Evolutionary conservation across 2,113 vertebrate genomes (phyloP), one percentile per base, ranked within the genome.

Genomic region (Zapus hudsonius): DNA sequence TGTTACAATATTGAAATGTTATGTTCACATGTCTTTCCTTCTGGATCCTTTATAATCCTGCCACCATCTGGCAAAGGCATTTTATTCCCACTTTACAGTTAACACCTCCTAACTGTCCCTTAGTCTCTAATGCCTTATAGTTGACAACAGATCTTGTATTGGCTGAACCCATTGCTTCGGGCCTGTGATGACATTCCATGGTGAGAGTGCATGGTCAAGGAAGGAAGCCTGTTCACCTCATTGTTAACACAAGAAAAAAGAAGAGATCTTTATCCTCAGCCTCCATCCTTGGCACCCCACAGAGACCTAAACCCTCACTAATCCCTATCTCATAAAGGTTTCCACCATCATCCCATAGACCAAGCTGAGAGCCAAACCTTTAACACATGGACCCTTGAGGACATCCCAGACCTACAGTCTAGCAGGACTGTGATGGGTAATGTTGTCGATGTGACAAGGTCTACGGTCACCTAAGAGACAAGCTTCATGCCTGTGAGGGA

Each of bases 111-210:
- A 80, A 40, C 27, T 20, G 27, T 66, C 27, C 42, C 31, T 88
- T 93, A 42, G 82, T 84, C 47, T 70, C 89, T 76, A 70, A 38
- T 84, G 29, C 38, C 83, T 63, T 81, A 52, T 47, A 44, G 40
- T 89, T 69, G 69, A 63, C 36, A 36, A 64, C 63, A 70, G 12
- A 85, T 83, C 59, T 93, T 44, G 31, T 61, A 61, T 36, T 55
- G 11, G 20, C 20, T 67, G 27, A 17, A 6, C 6, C 44, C 38
- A 44, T 16, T 57, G 19, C 1, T 76, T 57, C 70, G 73, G 42
- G 33, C n/a, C 57, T 74, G 27, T 75, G 67, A 12, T 13, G 27
- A 44, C 36, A 59, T n/a, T 36, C 38, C 8, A 11, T 59, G 47
- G 12, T 5, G 25, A 27, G 31, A 25, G 22, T 25, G 42, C 70